Conservation (phyloP, 2,888 invertebrate genomes). For the Malthinus seriepunctatus region DNA sequence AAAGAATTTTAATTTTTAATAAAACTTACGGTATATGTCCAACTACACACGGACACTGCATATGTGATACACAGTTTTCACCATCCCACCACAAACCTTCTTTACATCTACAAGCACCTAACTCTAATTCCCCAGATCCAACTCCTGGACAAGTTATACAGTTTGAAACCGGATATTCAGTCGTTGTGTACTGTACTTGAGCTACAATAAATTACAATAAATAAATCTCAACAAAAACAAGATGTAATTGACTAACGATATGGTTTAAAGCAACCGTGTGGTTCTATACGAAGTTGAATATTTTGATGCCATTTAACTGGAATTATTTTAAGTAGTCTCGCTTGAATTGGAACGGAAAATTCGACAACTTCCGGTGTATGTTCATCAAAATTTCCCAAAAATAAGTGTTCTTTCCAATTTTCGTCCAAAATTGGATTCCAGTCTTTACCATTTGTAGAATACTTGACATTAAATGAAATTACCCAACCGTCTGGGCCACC, state of each 20-base stretch:
- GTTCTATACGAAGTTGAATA: conserved; percentile 75
- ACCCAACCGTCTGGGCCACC: conserved; percentile 76
- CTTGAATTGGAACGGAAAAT: conserved; percentile 74
- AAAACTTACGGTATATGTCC: conserved; percentile 63
- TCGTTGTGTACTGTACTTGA: conserved; percentile 5
- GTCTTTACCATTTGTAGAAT: conserved; percentile 69
- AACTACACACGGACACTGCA: conserved; percentile 78
- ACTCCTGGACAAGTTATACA: conserved; percentile 65
- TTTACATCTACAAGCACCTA: conserved; percentile 60
- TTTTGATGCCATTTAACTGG: conserved; percentile 74
- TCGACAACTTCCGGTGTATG: conserved; percentile 63
- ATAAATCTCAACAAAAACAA: conserved; percentile 4
- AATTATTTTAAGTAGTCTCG: conserved; percentile 71
- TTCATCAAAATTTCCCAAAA: conserved; percentile 74
- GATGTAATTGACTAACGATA: conserved; percentile 61
- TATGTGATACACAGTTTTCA: conserved; percentile 67
- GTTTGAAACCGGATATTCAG: conserved; percentile 13
- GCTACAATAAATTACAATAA: not conserved
- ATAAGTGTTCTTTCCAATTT: conserved; percentile 61
- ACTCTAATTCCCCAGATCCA: conserved; percentile 37
- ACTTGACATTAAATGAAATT: conserved; percentile 71
- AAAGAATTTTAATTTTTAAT: not conserved
- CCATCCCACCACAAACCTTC: conserved; percentile 73
- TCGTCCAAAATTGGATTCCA: conserved; percentile 72
- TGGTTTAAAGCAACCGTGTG: conserved; percentile 77